These are phyloP conservation scores for Amphimallon solstitiale DNA, from an alignment of 2,888 invertebrate genomes.

Conservation along the genomic window DNA sequence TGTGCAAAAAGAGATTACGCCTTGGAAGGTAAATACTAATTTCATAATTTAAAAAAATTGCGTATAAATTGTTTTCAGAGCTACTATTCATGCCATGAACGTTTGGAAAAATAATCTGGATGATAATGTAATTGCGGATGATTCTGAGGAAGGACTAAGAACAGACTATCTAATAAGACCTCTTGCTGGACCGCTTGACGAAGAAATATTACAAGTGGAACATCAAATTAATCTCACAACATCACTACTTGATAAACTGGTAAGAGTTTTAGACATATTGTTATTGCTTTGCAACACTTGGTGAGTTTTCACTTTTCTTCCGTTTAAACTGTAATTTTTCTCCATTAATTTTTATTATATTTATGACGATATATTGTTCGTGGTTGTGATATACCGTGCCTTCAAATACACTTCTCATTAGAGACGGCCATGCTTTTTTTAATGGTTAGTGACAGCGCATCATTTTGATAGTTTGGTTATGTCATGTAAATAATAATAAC, in stretches of 20 bases:
- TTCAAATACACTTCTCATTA: too few species aligned
- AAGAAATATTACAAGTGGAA: constrained; percentile 28
- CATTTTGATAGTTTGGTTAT: too few species aligned
- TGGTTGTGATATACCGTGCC: too few species aligned
- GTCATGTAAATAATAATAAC: too few species aligned
- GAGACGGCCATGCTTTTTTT: too few species aligned
- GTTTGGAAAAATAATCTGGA: constrained; percentile 18
- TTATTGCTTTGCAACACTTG: too few species aligned
- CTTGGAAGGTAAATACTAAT: constrained; percentile 7
- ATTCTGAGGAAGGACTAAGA: neutral
- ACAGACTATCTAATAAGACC: neutral
- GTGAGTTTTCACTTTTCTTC: too few species aligned
- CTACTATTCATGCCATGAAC: constrained; percentile 16
- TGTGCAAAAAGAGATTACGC: constrained; percentile 19
- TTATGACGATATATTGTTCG: too few species aligned
- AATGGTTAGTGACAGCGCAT: too few species aligned
- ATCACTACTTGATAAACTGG: constrained; percentile 18
- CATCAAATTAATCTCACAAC: constrained; percentile 19
- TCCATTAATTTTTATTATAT: too few species aligned
- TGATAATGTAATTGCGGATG: neutral
- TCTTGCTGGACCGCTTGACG: constrained; percentile 12
- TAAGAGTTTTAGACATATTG: too few species aligned
- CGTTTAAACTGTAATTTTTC: too few species aligned
- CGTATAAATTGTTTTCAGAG: constrained; percentile 12
- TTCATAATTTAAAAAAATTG: neutral